Evolutionary conservation across 1,140 invertebrate genomes (phyloP), one percentile per base, ranked within the genome.

Genomic region (Drosophila tropicalis): DNA sequence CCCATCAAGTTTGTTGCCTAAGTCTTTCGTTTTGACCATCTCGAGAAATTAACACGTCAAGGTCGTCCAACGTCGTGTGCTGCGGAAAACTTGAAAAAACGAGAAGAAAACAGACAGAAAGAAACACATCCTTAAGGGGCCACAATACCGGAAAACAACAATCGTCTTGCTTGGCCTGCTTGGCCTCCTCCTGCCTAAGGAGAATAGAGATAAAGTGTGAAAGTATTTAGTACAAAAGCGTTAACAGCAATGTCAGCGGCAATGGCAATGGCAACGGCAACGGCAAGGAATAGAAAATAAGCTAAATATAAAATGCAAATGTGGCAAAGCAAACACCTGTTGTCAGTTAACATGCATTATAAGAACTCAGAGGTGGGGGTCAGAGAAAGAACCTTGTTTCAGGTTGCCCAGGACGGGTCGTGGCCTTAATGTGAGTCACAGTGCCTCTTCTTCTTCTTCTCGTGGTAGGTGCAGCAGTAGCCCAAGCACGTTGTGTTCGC

Each of bases 1-100:
- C 10, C 15, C 44, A 64, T 47, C 17, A 67, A 74, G 84, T 89
- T 79, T 67, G 76, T 70, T 77, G 68, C 73, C 66, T 70, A 80
- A 83, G 71, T 79, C 82, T 76, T 81, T 71, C 62, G 72, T 71
- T 78, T 74, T 29, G 40, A 68, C 66, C 60, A 66, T 70, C 54
- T 66, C 70, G 66, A 76, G 70, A 90, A 90, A 90, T 90, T 90
- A 90, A 86, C 86, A 90, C 87, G 74, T 90, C 86, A 90, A 90
- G 86, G 86, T 90, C 86, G 77, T 76, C 73, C 66, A 82, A 86
- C 86, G 77, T 76, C 73, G 71, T 44, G 63, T 70, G 68, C 70
- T 62, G 67, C 44, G 44, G 44, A 5, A 51, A 51, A 71, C 75
- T 57, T 62, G 12, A 44, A n/a, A 62, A 25, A n/a, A 55, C n/a